Base-by-base conservation (phyloP, 2,888 invertebrate species). In the Ophion ellenae region DNA sequence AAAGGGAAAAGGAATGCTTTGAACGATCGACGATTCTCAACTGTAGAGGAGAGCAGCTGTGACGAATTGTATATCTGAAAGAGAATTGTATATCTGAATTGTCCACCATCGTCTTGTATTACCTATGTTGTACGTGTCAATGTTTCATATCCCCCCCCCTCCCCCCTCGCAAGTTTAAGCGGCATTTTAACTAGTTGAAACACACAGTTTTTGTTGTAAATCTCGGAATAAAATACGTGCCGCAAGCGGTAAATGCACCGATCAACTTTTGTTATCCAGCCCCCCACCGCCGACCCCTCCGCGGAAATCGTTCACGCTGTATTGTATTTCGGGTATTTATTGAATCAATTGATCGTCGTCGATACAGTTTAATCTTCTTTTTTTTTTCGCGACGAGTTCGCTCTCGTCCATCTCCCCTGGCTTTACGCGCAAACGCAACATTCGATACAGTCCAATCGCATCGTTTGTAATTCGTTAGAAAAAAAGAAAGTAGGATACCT, bases 91-190 rank as follows among this genome's bases (percentile, higher is more conserved):
- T 90, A 92, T 91, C 90, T 91, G 90, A 92, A 92, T 92, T 93
- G 92, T 93, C 92, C 91, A 91, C 57, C 90, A 91, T 92, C 90
- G 91, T 93, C 93, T 92, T 94, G 93, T 93, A 94, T 93, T 92
- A 93, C 92, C 91, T 94, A 92, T 93, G 94, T 94, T 94, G 91
- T 93, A 93, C 91, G 93, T 93, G 93, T 93, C 94, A 93, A 92
- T 94, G 93, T 94, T 93, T 94, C 93, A 93, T 93, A 93, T 92
- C 90, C 90, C 90, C 75, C 71, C n/a, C n/a, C 67, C 74, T 74
- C 80, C 71, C n/a, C 36, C 71, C 74, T 66, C 80, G 61, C 83
- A 91, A 90, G 90, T 90, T 91, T 92, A 92, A 92, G 93, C 92
- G 93, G 93, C 93, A 94, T 94, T 94, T 94, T 93, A 92, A 92